Conservation (phyloP, 2,113 vertebrate species). For the Chelonoidis abingdonii region DNA sequence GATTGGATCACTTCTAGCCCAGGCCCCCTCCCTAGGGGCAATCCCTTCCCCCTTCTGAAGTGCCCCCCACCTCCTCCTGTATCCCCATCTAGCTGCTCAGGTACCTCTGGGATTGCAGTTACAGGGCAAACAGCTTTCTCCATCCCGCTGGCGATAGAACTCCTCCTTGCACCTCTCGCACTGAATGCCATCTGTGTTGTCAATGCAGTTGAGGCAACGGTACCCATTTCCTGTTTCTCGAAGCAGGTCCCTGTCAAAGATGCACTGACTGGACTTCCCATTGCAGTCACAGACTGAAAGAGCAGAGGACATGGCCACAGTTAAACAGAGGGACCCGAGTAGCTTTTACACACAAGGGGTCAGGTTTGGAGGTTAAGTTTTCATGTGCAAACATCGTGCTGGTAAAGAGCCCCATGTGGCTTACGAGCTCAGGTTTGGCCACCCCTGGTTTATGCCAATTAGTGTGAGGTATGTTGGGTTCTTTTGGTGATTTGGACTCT, state of each 20-base stretch:
- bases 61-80: neutral
- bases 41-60: neutral
- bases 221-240: constrained; percentile 77
- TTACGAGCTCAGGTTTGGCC: no score
- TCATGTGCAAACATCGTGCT: neutral
- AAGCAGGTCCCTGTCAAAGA: constrained; percentile 78
- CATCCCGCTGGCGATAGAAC: constrained; percentile 76
- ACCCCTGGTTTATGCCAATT: neutral
- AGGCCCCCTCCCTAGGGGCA: rapidly evolving
- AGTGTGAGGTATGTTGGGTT: neutral
- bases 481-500: no score
- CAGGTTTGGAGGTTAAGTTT: neutral
- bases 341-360: neutral
- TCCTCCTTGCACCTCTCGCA: constrained; percentile 90
- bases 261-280: constrained; percentile 84
- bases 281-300: constrained; percentile 82
- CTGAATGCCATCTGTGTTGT: constrained; percentile 83
- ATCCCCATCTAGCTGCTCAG: rapidly evolving
- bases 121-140: constrained; percentile 84
- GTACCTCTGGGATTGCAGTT: constrained; percentile 85
- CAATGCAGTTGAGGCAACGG: constrained; percentile 86
- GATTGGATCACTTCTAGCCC: rapidly evolving
- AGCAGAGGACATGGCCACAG: neutral
- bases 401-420: no score
- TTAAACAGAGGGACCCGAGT: neutral